phyloP scores from a whole-genome alignment of 2,113 vertebrate species.

The Piliocolobus tephrosceles region DNA sequence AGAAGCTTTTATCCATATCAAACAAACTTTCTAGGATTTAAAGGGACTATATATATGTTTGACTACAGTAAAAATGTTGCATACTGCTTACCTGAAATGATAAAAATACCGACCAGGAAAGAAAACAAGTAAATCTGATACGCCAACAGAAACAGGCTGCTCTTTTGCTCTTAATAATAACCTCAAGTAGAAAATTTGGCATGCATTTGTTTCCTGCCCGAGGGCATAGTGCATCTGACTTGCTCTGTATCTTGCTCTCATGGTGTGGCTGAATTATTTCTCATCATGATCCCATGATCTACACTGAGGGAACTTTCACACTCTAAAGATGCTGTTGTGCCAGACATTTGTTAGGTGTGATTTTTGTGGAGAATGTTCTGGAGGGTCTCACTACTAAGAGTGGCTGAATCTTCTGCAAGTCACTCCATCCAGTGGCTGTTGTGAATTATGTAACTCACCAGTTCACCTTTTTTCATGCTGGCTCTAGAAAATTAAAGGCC shows the following conservation, averaged over 20 bases:
- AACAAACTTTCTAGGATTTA: not conserved
- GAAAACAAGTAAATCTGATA: not conserved
- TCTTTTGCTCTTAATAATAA: not conserved
- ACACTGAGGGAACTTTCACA: not conserved
- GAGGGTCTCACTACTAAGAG: not conserved
- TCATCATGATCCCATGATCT: not conserved
- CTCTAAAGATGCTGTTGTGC: not conserved
- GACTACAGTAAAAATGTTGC: not conserved
- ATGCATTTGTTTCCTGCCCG: not conserved
- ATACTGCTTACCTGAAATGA: not conserved
- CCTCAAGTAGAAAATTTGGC: not conserved
- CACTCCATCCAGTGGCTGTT: not conserved
- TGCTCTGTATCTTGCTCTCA: not conserved
- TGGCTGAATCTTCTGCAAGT: not conserved
- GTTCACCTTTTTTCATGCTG: not conserved
- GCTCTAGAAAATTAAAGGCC: not conserved
- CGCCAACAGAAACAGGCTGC: not conserved
- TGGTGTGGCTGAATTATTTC: not conserved
- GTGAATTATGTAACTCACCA: not conserved
- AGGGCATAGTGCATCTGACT: rapidly evolving
- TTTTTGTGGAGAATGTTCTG: not conserved
- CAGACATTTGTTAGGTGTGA: not conserved
- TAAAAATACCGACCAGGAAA: not conserved
- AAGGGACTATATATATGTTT: not conserved
- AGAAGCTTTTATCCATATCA: not conserved